Percentiles rank a stretch among this genome's conserved stretches.
phyloP scores from a whole-genome alignment of 2,797 vertebrate species.

The Sciurus vulgaris region DNA sequence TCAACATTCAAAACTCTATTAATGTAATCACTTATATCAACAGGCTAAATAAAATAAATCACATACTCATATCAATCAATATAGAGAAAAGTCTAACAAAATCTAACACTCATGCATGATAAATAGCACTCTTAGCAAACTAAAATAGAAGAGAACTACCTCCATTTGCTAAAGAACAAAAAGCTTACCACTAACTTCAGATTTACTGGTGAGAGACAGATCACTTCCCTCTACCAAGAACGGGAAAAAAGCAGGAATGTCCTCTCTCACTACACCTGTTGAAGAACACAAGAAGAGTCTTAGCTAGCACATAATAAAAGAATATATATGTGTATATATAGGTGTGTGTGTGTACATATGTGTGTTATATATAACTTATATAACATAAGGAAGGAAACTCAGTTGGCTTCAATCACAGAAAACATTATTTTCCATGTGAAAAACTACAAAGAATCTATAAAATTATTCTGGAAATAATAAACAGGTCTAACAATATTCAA shows the following conservation, averaged over 20 bases:
- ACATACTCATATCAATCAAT: not conserved
- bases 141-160: not conserved
- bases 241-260: not conserved
- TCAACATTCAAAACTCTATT: not conserved
- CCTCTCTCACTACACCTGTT: not conserved
- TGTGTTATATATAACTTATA: not conserved
- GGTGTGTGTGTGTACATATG: too few relatives aligned
- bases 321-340: not conserved
- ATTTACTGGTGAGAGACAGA: not conserved
- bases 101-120: not conserved
- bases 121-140: not conserved
- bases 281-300: not conserved
- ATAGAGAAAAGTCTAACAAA: not conserved
- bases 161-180: not conserved
- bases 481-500: not conserved
- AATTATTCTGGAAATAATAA: not conserved
- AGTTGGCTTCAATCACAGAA: not conserved
- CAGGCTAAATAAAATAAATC: not conserved
- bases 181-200: not conserved
- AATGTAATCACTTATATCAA: not conserved
- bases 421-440: not conserved
- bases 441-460: not conserved
- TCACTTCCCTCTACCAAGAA: not conserved
- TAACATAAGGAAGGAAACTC: not conserved
- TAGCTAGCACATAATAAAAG: not conserved